Evolutionary conservation across 2,113 vertebrate species (phyloP), one percentile per base, ranked within the genome.

Genomic region (Australoheros scitulus): DNA sequence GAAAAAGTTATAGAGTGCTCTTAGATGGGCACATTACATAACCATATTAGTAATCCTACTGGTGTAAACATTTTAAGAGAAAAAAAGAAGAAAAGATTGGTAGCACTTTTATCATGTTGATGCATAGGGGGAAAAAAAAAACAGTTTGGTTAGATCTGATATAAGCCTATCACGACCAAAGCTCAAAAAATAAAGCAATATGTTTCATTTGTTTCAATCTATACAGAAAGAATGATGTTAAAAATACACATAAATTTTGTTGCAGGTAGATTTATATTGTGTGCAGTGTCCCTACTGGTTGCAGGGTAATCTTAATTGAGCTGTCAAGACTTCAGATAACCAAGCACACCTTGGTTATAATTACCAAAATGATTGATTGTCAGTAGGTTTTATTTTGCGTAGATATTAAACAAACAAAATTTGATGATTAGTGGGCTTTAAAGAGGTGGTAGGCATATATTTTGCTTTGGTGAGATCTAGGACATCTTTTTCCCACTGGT

Each of bases 321-420:
- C 52, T 72, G 68, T 32, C 47, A 72, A 52, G 47, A 52, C 26
- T 32, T 72, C 68, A 55, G 65, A 72, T 72, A 72, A 72, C 65
- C 65, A 20, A 32, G 68, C 26, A 72, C 52, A 72, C 47, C 17
- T 72, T 52, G 43, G 47, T 52, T 55, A 47, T 52, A 72, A 72
- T 72, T 72, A 20, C 17, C 9, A 72, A n/a, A 72, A 72, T 72
- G 6, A 72, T 72, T 72, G 47, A 72, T 72, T 72, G 47, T 72
- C 68, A 72, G 68, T 47, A 52, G 65, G 47, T 72, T 72, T 72
- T 6, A 52, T 72, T 72, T 72, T 72, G 24, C 50, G 26, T 32
- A 72, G 68, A 72, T 72, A 72, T 52, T 72, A 72, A 72, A 55
- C 68, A 72, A 72, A 72, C 26, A 55, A 52, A 72, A 52, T 52